Conservation (phyloP, 35 echinoderm and acorn worm species). For the Apostichopus japonicus region DNA sequence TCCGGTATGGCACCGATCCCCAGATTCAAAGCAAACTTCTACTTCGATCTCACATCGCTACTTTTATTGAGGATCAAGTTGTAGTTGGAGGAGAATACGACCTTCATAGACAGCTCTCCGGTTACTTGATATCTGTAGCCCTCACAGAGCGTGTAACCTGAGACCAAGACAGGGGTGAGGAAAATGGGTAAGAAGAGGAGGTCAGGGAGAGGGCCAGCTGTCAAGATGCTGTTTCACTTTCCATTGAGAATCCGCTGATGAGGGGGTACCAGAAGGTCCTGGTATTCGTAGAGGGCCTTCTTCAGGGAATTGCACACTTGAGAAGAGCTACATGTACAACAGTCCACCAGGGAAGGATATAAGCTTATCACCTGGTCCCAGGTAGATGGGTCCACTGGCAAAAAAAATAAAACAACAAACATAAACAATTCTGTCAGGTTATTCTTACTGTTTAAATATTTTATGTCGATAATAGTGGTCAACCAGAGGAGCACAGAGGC, state of each 20-base stretch:
- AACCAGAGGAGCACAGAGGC: too few species aligned
- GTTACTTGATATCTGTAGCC: neutral
- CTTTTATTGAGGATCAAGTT: too few species aligned
- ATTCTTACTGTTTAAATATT: too few species aligned
- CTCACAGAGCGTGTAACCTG: neutral
- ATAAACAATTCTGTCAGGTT: too few species aligned
- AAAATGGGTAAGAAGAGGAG: neutral
- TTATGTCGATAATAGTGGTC: too few species aligned
- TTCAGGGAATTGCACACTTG: slow-evolving; percentile 91
- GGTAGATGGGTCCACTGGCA: slow-evolving; percentile 82
- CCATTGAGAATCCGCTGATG: slow-evolving; percentile 75
- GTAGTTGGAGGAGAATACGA: too few species aligned
- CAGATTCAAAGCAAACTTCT: too few species aligned
- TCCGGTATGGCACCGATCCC: too few species aligned
- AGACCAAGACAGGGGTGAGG: neutral
- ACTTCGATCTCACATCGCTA: too few species aligned
- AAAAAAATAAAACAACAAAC: neutral
- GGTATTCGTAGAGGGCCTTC: slow-evolving; percentile 95
- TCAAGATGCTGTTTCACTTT: slow-evolving; percentile 38
- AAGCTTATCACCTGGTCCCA: slow-evolving; percentile 96
- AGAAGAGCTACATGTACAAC: slow-evolving; percentile 95
- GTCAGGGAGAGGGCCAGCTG: neutral
- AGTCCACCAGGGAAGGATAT: slow-evolving; percentile 93
- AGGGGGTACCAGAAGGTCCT: slow-evolving; percentile 85
- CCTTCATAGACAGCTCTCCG: neutral